Base-by-base conservation (phyloP, 1,140 invertebrate species). In the Zeugodacus cucurbitae region DNA sequence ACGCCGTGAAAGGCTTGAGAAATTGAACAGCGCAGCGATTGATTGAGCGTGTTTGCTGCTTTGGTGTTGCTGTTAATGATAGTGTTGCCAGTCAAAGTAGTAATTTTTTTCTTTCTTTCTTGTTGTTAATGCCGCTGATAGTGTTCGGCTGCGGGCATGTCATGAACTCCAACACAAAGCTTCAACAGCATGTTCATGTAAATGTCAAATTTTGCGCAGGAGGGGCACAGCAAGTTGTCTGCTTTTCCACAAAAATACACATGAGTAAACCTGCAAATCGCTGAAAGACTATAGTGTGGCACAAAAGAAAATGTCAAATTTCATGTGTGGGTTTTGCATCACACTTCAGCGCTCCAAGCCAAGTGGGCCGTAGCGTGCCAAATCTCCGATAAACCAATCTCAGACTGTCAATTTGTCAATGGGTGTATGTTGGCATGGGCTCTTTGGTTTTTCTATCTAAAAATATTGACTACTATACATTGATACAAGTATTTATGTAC, bases 231-330 rank as follows among this genome's bases (percentile, higher is more conserved):
- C 48, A 48, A 82, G 26, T 34, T 41, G 5, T 1, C 11, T 48
- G 6, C 37, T 48, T 82, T 26, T 22, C 11, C 4, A 82, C 10
- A 48, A 8, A 74, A 6, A 22, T 74, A 74, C 20, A 44, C 41
- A 41, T 74, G 37, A 14, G 26, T 5, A 26, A n/a, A n/a, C n/a
- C n/a, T n/a, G n/a, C n/a, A n/a, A n/a, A n/a, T n/a, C n/a, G n/a
- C n/a, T n/a, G n/a, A n/a, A n/a, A n/a, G n/a, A n/a, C n/a, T n/a
- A n/a, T n/a, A n/a, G n/a, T n/a, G n/a, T n/a, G n/a, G n/a, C n/a
- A n/a, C n/a, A n/a, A n/a, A n/a, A n/a, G 74, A 82, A 82, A 82
- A 82, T 82, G 74, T 54, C 74, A 82, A 48, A 82, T 82, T 82
- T 82, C 74, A 48, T 54, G 26, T 82, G 41, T 82, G 74, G 74